Base-by-base conservation (phyloP, 2,797 vertebrate genomes). In the Threskiornis aethiopicus region DNA sequence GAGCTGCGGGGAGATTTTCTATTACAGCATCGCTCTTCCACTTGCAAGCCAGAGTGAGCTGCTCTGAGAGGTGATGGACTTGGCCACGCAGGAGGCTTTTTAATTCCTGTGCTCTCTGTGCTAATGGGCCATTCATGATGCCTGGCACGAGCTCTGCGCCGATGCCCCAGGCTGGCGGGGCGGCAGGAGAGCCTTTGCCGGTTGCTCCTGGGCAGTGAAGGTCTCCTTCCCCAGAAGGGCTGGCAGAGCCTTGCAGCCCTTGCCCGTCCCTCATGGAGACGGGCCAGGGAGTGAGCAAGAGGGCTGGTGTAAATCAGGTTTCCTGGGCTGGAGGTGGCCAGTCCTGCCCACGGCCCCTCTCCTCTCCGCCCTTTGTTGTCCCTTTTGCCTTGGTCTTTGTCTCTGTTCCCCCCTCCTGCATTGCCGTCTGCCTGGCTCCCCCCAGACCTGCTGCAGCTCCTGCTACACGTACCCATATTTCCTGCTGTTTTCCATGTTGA, bases 401-500 rank as follows among this genome's bases (percentile, higher is more conserved):
- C 29, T 78, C 59, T 2, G 14, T 47, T 66, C 15, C 67, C 82
- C 8, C 11, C 26, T 51, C 42, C 66, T 44, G 15, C 46, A 4
- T 25, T 70, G 51, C 91, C 42, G 9, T 44, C 78, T 5, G 5
- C 85, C 70, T 46, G 71, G 52, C 31, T 82, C 31, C 13, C 72
- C 35, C 31, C 21, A 18, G 49, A 5, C 55, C 55, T 71, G 44
- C 65, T 35, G 73, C 42, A 59, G 55, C 51, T 84, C 17, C 42
- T 28, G 8, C 83, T 35, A 5, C 54, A 2, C 0, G 0, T 64
- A 20, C 58, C 77, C 20, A 0, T 18, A 1, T 62, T 84, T 49
- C 51, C 84, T 13, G 21, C 33, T 67, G 66, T 13, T 79, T 61
- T 54, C 87, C 6, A 2, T 1, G 2, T 5, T 57, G 46, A 17